phyloP scores from a whole-genome alignment of 2,113 vertebrate species.

The Cricetomys ansorgei region DNA sequence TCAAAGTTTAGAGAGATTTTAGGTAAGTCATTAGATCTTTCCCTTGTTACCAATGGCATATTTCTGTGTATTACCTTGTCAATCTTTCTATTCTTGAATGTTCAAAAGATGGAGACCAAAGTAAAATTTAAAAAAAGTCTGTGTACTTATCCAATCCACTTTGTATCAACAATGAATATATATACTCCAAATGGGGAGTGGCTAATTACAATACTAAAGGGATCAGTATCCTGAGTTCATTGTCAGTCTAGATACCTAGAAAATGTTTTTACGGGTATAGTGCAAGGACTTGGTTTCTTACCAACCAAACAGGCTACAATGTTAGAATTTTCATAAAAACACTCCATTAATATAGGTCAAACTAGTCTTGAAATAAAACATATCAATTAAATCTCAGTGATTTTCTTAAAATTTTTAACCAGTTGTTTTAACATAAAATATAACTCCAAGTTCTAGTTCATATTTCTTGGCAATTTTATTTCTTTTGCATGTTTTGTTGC shows the following conservation, averaged over 20 bases:
- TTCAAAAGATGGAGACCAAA: background rate
- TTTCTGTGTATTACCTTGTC: conserved; percentile 47
- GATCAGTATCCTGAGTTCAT: background rate
- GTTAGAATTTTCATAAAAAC: background rate
- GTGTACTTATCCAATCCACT: background rate
- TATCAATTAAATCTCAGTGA: background rate
- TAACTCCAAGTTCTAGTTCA: background rate
- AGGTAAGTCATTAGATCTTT: conserved; percentile 54
- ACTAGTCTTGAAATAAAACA: background rate
- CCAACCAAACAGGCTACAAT: background rate
- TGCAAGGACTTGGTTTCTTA: background rate
- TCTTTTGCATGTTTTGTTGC: background rate
- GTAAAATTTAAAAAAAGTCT: background rate
- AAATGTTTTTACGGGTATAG: background rate
- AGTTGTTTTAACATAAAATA: conserved; percentile 3
- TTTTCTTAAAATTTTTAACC: background rate
- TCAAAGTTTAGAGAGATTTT: conserved; percentile 52
- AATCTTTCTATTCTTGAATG: conserved; percentile 28
- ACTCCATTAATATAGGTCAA: background rate
- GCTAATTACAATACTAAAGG: background rate
- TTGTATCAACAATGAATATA: background rate
- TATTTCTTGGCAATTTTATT: background rate
- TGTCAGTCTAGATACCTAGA: background rate
- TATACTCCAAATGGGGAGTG: background rate
- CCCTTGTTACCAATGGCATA: background rate